Evolutionary conservation across 2,888 invertebrate genomes (phyloP), one percentile per base, ranked within the genome.

Genomic region (Cacoxenus indagator): DNA sequence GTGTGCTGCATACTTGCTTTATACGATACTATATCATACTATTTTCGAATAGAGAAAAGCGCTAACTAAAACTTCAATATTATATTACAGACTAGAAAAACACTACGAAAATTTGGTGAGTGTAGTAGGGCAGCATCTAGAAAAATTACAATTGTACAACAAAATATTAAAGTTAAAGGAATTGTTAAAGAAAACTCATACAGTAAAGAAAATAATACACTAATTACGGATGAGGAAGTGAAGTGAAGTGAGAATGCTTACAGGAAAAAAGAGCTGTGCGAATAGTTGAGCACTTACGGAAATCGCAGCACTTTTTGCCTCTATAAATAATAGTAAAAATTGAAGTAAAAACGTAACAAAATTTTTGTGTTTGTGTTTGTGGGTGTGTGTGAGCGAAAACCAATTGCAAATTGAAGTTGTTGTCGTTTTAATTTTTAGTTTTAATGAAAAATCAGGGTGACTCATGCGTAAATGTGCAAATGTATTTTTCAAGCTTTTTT

Each of bases 391-490:
- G 29, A 55, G 11, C 46, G 48, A 67, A 19, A 61, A 14, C 11
- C 48, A 64, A 48, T 65, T 65, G 64, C 54, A 31, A 9, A 43
- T 37, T 11, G 11, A 45, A 26, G 61, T 65, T 67, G 62, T 61
- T 64, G 37, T 54, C 55, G 54, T 64, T 64, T 59, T 64, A 67
- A 68, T 67, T 68, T 69, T 72, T 72, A 62, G 19, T n/a, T 45
- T n/a, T 24, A 22, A 65, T 68, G 67, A 74, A 73, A 81, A 81
- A 78, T 82, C 81, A 79, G 86, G 87, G 86, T 88, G 88, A 87
- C 87, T 87, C 88, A 87, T 88, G 87, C 88, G 78, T 86, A 85
- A 84, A 83, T 87, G 88, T 88, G 88, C 88, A 88, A 88, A 87
- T 88, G 87, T 87, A 87, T 87, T 87, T 87, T 86, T 85, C 85